Conservation (phyloP, 2,888 invertebrate species). For the Eristalis intricaria region DNA sequence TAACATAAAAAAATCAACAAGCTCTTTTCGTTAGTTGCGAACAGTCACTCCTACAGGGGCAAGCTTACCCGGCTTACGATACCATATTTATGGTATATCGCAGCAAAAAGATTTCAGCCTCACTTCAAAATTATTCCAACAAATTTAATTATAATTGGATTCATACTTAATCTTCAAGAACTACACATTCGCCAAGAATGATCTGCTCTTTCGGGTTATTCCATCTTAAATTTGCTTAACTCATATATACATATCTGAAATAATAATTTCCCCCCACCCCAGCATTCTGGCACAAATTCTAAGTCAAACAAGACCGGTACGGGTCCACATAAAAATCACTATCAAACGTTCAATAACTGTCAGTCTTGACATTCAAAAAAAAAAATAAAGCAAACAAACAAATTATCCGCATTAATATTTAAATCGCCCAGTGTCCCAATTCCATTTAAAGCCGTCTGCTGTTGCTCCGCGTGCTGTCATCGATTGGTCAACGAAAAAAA, state of each 20-base stretch:
- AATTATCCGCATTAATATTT: constrained; percentile 28
- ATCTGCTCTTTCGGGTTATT: background rate
- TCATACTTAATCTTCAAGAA: background rate
- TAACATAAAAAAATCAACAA: too few species aligned
- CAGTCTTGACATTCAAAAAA: constrained; percentile 17
- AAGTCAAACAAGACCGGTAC: background rate
- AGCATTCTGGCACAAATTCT: background rate
- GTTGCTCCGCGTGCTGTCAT: background rate
- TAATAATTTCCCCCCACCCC: background rate
- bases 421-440: constrained; percentile 23
- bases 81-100: too few species aligned
- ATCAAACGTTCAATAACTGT: constrained; percentile 27
- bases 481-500: constrained; percentile 25
- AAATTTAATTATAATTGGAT: too few species aligned
- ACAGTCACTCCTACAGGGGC: too few species aligned
- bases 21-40: too few species aligned
- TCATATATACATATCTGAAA: background rate
- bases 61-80: too few species aligned
- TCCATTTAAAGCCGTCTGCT: background rate
- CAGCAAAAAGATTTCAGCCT: too few species aligned
- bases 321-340: background rate
- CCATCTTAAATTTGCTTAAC: background rate
- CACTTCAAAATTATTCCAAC: too few species aligned
- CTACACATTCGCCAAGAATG: too few species aligned
- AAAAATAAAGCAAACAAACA: constrained; percentile 4